phyloP scores from a whole-genome alignment of 2,797 vertebrate species.

The Phoxinus dragarum region DNA sequence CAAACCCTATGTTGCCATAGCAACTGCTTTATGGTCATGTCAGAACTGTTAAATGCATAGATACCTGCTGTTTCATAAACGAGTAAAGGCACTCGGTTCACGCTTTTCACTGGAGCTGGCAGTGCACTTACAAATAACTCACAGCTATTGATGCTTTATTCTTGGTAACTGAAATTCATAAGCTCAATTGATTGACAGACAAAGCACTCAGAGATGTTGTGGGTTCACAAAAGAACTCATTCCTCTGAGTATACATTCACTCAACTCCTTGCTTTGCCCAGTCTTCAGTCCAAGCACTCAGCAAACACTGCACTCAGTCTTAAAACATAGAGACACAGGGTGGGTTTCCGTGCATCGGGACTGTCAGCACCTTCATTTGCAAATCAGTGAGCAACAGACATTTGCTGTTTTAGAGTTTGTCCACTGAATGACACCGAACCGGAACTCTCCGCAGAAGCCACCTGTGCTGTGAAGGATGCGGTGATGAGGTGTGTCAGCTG shows the following conservation, averaged over 20 bases:
- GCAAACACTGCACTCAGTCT: constrained; percentile 20
- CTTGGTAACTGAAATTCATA: constrained; percentile 11
- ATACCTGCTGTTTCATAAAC: constrained; percentile 21
- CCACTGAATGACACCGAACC: constrained; percentile 33
- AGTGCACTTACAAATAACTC: not conserved
- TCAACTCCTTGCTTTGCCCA: constrained; percentile 12
- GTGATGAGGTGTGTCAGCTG: constrained; percentile 37
- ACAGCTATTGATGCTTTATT: not conserved
- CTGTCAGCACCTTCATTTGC: constrained; percentile 45
- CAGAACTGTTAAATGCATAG: constrained; percentile 27
- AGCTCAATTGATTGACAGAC: constrained; percentile 24
- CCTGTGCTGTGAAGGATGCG: constrained; percentile 45
- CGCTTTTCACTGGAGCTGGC: not conserved
- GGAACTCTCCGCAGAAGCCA: constrained; percentile 31
- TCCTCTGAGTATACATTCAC: constrained; percentile 18
- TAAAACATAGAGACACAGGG: constrained; percentile 7
- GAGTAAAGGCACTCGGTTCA: not conserved
- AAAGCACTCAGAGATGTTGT: not conserved
- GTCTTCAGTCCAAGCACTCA: constrained; percentile 30
- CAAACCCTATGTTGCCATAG: constrained; percentile 56
- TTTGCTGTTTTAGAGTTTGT: constrained; percentile 39
- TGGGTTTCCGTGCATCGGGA: not conserved
- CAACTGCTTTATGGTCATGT: constrained; percentile 51
- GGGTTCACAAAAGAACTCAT: constrained; percentile 13
- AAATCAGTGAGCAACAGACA: constrained; percentile 33